These are phyloP conservation scores for Capitella teleta DNA, from an alignment of 1,140 invertebrate genomes.

Conservation along the genomic window DNA sequence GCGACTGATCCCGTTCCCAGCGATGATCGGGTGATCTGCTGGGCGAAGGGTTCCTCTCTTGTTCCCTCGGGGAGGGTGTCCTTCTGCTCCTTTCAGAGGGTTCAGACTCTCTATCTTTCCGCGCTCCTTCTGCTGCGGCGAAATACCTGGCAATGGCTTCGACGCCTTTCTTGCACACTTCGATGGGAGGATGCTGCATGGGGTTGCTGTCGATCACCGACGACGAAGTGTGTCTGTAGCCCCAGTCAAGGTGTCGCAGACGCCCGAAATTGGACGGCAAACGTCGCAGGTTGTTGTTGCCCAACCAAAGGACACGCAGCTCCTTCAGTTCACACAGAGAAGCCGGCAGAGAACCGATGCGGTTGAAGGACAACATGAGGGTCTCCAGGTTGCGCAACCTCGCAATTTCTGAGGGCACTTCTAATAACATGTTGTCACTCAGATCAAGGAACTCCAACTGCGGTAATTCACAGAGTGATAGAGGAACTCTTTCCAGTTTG, in stretches of 20 bases:
- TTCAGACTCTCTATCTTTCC: too few species aligned
- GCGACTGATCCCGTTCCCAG: too few species aligned
- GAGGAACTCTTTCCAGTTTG: slow-evolving; percentile 28
- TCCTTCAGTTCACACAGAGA: slow-evolving; percentile 27
- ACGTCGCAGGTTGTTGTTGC: slow-evolving; percentile 29
- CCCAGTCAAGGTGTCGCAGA: slow-evolving; percentile 37
- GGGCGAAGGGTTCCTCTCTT: too few species aligned
- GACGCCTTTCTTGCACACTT: slow-evolving; percentile 35
- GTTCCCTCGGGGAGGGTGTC: too few species aligned
- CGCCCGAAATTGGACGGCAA: slow-evolving; percentile 33
- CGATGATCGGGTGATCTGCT: too few species aligned
- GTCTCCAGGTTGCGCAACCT: slow-evolving; percentile 32
- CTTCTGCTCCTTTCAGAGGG: too few species aligned
- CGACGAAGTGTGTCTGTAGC: slow-evolving; percentile 25
- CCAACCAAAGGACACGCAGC: slow-evolving; percentile 36
- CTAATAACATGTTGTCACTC: slow-evolving; percentile 26
- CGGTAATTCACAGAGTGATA: slow-evolving; percentile 24
- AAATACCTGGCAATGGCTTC: slow-evolving; percentile 17
- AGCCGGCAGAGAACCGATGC: slow-evolving; percentile 31
- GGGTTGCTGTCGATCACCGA: slow-evolving; percentile 37
- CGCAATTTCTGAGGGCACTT: slow-evolving; percentile 27
- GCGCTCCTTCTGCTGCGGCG: too few species aligned
- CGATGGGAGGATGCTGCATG: slow-evolving; percentile 31
- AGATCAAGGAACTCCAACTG: slow-evolving; percentile 38
- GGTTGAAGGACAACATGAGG: slow-evolving; percentile 34